Conservation (phyloP, 2,113 vertebrate genomes). For the Antigone vipio region DNA sequence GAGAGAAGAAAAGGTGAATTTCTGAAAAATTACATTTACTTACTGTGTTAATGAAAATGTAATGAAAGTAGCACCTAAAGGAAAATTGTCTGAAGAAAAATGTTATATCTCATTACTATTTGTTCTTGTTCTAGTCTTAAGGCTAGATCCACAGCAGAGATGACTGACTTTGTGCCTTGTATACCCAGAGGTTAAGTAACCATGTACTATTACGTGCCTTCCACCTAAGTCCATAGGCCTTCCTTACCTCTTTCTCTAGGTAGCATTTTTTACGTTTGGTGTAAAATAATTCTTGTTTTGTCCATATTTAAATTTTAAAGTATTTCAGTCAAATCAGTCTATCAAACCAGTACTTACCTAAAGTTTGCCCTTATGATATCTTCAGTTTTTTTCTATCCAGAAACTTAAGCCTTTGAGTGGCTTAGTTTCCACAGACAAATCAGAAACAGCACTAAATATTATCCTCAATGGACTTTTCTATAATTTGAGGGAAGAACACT, state of each 20-base stretch:
- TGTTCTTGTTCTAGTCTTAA: not conserved
- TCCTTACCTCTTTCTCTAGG: not conserved
- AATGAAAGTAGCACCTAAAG: not conserved
- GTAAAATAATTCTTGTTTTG: not conserved
- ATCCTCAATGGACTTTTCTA: not conserved
- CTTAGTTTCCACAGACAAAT: not conserved
- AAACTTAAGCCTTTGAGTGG: not conserved
- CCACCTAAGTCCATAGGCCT: not conserved
- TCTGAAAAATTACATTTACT: not conserved
- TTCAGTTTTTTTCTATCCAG: not conserved
- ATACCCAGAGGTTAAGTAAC: not conserved
- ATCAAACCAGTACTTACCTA: not conserved
- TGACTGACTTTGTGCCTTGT: not conserved
- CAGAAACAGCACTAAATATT: not conserved
- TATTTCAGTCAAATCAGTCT: not conserved
- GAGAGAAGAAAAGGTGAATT: not conserved
- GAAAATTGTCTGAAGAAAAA: not conserved
- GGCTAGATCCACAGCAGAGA: not conserved
- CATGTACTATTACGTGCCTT: not conserved
- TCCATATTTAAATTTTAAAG: not conserved
- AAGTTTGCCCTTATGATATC: not conserved
- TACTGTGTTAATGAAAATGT: not conserved
- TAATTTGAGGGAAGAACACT: not conserved
- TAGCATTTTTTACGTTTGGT: not conserved
- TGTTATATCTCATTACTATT: not conserved